Evolutionary conservation across 2,113 vertebrate genomes (phyloP).

Genomic region (Drymodes brunneopygia): DNA sequence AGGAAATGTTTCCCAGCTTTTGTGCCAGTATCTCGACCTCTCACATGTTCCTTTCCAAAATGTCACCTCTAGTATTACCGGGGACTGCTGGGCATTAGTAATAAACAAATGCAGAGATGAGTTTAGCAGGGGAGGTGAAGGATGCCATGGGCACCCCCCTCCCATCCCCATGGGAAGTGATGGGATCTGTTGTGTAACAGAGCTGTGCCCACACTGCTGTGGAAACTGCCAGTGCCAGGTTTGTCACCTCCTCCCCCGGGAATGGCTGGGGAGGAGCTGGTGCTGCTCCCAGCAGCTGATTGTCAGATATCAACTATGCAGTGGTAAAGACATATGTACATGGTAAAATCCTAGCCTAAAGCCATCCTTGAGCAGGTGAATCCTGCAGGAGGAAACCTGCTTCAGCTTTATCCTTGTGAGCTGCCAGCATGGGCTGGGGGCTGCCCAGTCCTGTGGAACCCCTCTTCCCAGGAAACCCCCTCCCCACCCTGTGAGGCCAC

Average conservation of each 20-base stretch:
- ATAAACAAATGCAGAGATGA: neutral
- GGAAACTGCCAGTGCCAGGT: neutral
- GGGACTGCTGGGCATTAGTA: neutral
- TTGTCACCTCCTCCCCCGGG: neutral
- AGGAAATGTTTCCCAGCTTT: neutral
- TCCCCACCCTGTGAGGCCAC: accelerated
- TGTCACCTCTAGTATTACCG: neutral
- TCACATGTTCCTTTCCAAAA: neutral
- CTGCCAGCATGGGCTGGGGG: accelerated
- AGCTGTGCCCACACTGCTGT: neutral
- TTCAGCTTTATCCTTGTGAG: neutral
- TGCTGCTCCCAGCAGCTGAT: neutral
- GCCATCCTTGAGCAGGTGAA: accelerated
- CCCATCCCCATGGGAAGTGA: accelerated
- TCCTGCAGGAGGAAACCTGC: neutral
- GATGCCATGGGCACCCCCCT: neutral
- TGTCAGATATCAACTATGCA: neutral
- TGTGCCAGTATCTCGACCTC: neutral
- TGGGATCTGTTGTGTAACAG: neutral
- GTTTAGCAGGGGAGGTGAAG: neutral
- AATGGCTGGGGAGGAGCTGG: neutral
- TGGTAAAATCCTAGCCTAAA: neutral
- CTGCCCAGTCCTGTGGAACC: accelerated
- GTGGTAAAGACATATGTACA: neutral
- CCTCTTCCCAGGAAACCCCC: neutral